Base-by-base conservation (phyloP, 2,888 invertebrate genomes). In the Tineola bisselliella region DNA sequence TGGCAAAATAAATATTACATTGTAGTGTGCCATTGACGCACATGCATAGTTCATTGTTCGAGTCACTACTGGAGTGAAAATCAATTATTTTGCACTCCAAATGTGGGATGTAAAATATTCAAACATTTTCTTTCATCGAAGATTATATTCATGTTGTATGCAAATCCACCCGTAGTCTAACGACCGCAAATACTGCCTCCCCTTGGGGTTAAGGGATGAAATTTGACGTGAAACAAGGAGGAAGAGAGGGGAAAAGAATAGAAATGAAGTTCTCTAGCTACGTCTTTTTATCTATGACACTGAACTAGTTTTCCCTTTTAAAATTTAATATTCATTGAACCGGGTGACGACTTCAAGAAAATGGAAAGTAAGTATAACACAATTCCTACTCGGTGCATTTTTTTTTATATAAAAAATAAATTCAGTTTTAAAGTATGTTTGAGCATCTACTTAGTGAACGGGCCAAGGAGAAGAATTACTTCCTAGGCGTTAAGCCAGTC, bases 61-160 rank as follows among this genome's bases (percentile, higher is more conserved):
- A 25, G 6, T 25, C 4, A 6, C 6, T 25, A 25, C 25, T 15
- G 48, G 48, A 15, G 48, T 48, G 48, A 10, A 15, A 48, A 48
- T 48, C 13, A 48, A 48, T 48, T 48, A 48, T 48, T 48, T 48
- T n/a, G 17, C 48, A 48, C 48, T 48, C n/a, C 12, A 48, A 48
- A 48, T 48, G 48, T 13, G 15, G 48, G 17, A 15, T 48, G 13
- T 38, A 38, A 38, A 38, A 38, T 48, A 48, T 48, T 48, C 48
- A 25, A 54, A 54, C 19, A 18, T 54, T 54, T 54, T 54, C 54
- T 54, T 54, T 54, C 25, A 1, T 48, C 13, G 54, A 54, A 54
- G 54, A 54, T 54, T 54, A 54, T 17, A 5, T 12, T 54, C 54
- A n/a, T 54, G 54, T 54, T 25, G 54, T 54, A 54, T 54, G 54